Evolutionary conservation across 1,140 invertebrate genomes (phyloP), one percentile per base, ranked within the genome.

Genomic region (Anoplophora glabripennis): DNA sequence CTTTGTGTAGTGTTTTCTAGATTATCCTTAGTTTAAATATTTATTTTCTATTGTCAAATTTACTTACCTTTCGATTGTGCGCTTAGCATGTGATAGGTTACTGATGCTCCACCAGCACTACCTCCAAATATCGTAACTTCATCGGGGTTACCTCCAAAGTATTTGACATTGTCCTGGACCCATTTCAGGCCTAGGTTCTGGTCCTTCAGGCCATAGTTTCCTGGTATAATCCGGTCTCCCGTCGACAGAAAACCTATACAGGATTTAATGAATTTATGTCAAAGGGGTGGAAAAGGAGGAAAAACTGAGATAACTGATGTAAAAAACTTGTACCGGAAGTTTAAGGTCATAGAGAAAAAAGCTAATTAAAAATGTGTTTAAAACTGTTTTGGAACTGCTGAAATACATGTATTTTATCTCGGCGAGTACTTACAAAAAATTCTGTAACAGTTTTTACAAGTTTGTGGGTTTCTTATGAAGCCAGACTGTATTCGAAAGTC

Each of bases 1-100:
- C 8, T 40, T 3, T n/a, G 4, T n/a, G 8, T 8, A 40, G 38
- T n/a, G 14, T 59, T 41, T 79, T 79, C 4, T 77, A n/a, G n/a
- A 37, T 40, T 40, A n/a, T 8, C 5, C 7, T 10, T 11, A 41
- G 7, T 8, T 0, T 41, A 12, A 41, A 41, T 11, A 11, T 3
- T 15, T n/a, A 5, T 5, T 41, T 41, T n/a, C 3, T 1, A 1
- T 38, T 38, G 1, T 38, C 12, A 10, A 12, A 41, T 11, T 10
- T 41, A 45, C 17, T 45, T 7, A 45, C 42, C 42, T 45, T 10
- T 17, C 10, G 42, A 45, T 17, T 45, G 15, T 17, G 14, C 5
- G 15, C 11, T 35, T 7, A 49, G 5, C 0, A 49, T 11, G n/a
- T 49, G 47, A 33, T 35, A 34, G 11, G 10, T 11, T 4, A 49